phyloP scores from a whole-genome alignment of 37 sponge, comb jelly and placozoan genomes.

The Eunapius fragilis region DNA sequence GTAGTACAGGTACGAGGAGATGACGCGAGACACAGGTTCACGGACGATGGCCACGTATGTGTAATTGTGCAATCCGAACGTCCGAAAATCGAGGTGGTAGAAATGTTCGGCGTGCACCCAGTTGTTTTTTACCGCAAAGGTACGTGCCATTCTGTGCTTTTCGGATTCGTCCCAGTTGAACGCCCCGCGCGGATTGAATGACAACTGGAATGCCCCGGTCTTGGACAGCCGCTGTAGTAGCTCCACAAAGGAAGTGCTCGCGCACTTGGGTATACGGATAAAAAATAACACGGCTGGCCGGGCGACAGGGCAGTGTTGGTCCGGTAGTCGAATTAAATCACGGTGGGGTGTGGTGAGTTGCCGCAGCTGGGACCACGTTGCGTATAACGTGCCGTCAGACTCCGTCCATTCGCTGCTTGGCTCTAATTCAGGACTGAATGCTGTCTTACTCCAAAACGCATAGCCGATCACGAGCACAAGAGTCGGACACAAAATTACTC shows the following conservation, averaged over 20 bases:
- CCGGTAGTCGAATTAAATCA: not conserved
- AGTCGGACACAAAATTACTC: not conserved
- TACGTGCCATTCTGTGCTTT: constrained; percentile 23
- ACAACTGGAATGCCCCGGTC: constrained; percentile 7
- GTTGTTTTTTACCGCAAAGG: not conserved
- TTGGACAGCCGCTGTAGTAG: constrained; percentile 37
- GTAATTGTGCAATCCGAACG: constrained; percentile 28
- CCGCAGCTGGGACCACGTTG: not conserved
- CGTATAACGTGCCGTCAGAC: no score
- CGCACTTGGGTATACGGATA: constrained; percentile 83
- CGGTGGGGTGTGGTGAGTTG: not conserved
- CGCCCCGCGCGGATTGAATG: constrained; percentile 75
- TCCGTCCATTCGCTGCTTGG: not conserved
- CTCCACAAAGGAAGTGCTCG: constrained; percentile 79
- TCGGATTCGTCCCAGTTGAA: constrained; percentile 59
- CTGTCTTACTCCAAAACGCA: no score
- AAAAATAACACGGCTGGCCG: constrained; percentile 55
- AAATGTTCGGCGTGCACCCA: constrained; percentile 79
- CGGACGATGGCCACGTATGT: constrained; percentile 77
- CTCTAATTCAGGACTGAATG: not conserved
- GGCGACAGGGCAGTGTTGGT: not conserved
- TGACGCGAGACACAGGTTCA: constrained; percentile 71
- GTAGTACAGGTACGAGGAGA: constrained; percentile 86
- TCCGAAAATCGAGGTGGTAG: constrained; percentile 64
- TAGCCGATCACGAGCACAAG: no score